Evolutionary conservation across 2,888 invertebrate species (phyloP), one percentile per base, ranked within the genome.

Genomic region (Drosophila lacicola): DNA sequence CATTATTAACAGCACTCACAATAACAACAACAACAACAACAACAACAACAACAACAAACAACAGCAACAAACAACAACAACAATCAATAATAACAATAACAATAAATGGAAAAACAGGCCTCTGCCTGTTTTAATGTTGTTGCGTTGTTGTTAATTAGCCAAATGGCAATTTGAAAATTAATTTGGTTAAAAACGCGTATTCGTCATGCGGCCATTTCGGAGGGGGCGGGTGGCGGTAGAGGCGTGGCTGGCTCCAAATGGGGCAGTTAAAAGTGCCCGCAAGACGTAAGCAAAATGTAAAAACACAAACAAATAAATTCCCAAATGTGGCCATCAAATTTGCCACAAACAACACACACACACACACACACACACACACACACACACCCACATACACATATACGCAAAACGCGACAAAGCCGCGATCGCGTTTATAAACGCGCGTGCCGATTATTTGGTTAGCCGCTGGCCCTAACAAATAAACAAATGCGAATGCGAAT

Each of bases 131-230:
- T 42, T 67, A 21, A 46, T 64, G 36, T 39, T 54, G 57, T 58
- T 10, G 66, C 61, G 67, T 49, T 72, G 61, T 77, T 86, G 61
- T 77, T 86, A 83, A 86, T 82, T 83, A 71, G 77, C 50, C 56
- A 70, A 81, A 85, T 70, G 64, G 74, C 70, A 66, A 60, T 67
- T 82, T 71, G 42, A 69, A 77, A 74, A 71, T 82, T 42, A 56
- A 75, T 75, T 80, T 73, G 64, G 57, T 47, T 44, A 56, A 63
- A 64, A 73, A 55, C 49, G 66, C 51, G 45, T 29, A 47, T 70
- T 55, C 56, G 57, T 58, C 68, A 64, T 46, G 19, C 14, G 11
- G 17, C 33, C 46, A 54, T 55, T 62, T 55, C 14, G 61, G 39
- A 11, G 34, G 44, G 47, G 10, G 34, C 49, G 11, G 14, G 1